These are phyloP conservation scores for Oxygymnocypris stewartii DNA, from an alignment of 2,113 vertebrate genomes.

Conservation along the genomic window DNA sequence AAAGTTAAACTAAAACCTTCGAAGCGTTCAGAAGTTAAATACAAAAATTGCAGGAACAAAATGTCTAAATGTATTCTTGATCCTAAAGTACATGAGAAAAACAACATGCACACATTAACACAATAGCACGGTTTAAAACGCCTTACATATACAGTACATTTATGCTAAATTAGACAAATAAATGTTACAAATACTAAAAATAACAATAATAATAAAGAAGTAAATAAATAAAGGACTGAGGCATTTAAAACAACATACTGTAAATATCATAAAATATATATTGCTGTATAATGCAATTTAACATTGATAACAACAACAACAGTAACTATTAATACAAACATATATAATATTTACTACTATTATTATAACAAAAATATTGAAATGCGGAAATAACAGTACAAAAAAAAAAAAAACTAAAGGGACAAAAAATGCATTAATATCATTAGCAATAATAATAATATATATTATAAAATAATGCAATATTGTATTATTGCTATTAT, in stretches of 20 bases:
- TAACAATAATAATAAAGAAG: no score
- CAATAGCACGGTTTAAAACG: no score
- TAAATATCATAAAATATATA: neutral
- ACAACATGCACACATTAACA: no score
- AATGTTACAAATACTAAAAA: neutral
- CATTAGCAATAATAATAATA: no score
- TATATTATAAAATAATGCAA: no score
- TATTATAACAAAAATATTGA: neutral
- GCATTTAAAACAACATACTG: neutral
- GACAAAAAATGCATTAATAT: no score
- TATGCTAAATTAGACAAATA: neutral
- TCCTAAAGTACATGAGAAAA: neutral
- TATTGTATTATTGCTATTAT: no score
- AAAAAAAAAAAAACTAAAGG: neutral
- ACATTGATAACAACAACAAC: neutral
- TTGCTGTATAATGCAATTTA: neutral
- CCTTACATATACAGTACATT: no score
- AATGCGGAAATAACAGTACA: neutral
- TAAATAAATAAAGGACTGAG: neutral
- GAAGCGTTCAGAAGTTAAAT: no score
- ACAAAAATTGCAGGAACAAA: neutral
- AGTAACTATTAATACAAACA: neutral
- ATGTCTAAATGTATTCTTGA: neutral
- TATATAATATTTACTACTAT: neutral
- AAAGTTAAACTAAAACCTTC: neutral